phyloP scores from a whole-genome alignment of 2,113 vertebrate species.

The Motacilla tschutschensis region DNA sequence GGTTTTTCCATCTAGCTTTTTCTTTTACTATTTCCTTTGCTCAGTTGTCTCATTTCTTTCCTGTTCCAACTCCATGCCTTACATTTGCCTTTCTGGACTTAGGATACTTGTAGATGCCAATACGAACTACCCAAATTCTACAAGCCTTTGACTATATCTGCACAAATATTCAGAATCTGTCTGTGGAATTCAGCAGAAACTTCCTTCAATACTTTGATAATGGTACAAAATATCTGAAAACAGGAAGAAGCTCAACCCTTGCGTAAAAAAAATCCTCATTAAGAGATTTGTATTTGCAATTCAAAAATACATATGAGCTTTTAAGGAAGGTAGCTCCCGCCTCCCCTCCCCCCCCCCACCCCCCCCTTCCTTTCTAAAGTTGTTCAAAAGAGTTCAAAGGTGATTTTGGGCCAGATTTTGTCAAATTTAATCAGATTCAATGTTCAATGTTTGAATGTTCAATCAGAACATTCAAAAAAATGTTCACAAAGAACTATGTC shows the following conservation, averaged over 20 bases:
- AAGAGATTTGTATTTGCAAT: not conserved
- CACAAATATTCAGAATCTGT: not conserved
- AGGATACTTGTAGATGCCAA: not conserved
- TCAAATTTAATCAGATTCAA: not conserved
- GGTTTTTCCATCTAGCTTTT: not conserved
- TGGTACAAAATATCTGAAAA: not conserved
- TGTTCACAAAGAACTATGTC: not conserved
- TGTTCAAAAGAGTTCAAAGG: not conserved
- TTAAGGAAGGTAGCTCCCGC: not conserved
- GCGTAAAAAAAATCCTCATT: not conserved
- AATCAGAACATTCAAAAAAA: not conserved
- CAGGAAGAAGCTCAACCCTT: not conserved
- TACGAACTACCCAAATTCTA: not conserved
- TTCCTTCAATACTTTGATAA: not conserved
- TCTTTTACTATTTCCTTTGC: not conserved
- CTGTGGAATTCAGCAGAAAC: not conserved
- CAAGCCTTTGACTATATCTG: not conserved
- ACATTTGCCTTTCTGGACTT: not conserved
- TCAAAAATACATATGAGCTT: not conserved
- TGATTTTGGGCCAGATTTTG: not conserved
- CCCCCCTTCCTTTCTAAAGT: accelerated
- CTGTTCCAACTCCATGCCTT: not conserved
- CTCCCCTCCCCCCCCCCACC: accelerated
- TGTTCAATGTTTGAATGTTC: too few relatives aligned
- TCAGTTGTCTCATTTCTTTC: not conserved